These are phyloP conservation scores for Drosophila parthenogenetica DNA, from an alignment of 2,888 invertebrate species.

Conservation along the genomic window DNA sequence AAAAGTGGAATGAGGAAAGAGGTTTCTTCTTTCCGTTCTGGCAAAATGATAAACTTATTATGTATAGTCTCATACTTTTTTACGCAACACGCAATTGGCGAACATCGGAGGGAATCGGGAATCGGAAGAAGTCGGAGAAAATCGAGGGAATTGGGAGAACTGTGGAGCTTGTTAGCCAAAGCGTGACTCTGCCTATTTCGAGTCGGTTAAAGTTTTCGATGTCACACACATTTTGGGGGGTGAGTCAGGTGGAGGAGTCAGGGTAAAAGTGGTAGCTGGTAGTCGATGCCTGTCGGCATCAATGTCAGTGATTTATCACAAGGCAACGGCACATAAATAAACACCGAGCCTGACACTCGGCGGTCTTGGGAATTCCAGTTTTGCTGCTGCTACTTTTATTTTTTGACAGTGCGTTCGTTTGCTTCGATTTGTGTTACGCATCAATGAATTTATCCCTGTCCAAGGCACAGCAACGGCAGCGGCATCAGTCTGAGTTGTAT, in stretches of 20 bases:
- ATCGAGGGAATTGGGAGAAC: neutral
- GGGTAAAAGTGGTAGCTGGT: neutral
- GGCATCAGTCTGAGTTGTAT: neutral
- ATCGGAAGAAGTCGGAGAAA: no score
- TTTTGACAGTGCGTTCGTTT: slow-evolving; percentile 64
- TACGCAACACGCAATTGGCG: slow-evolving; percentile 19
- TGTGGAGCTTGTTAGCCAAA: slow-evolving; percentile 59
- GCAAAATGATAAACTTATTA: slow-evolving; percentile 69
- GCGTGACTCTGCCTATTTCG: slow-evolving; percentile 65
- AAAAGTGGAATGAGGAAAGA: neutral
- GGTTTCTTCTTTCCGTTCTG: slow-evolving; percentile 6
- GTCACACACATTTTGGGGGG: slow-evolving; percentile 39
- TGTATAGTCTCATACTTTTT: slow-evolving; percentile 35
- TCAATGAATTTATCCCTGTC: slow-evolving; percentile 68
- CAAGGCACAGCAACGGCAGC: neutral
- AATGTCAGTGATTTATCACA: slow-evolving; percentile 78
- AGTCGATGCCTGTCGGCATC: slow-evolving; percentile 66
- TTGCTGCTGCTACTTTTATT: slow-evolving; percentile 44
- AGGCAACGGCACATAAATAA: slow-evolving; percentile 75
- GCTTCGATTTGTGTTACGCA: slow-evolving; percentile 73
- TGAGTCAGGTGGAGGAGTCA: neutral
- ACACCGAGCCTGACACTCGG: slow-evolving; percentile 62
- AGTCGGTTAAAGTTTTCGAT: slow-evolving; percentile 65
- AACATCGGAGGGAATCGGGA: no score
- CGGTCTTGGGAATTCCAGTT: slow-evolving; percentile 46